Conservation (phyloP, 2,797 vertebrate species). For the Urocyon cinereoargenteus region DNA sequence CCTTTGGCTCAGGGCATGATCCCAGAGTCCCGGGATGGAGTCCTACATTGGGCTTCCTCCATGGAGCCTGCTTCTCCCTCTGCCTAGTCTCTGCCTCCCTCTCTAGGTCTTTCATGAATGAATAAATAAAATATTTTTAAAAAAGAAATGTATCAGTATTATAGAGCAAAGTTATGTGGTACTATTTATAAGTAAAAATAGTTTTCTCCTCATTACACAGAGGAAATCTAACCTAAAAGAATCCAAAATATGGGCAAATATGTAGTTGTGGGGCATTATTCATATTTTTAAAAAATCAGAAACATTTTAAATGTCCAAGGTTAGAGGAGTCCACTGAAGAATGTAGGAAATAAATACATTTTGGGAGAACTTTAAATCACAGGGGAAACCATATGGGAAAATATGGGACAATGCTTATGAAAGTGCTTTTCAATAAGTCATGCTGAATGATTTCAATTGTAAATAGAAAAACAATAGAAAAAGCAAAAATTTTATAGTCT, state of each 20-base stretch:
- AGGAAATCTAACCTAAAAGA: not conserved
- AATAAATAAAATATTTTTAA: too few relatives aligned
- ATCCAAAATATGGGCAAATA: not conserved
- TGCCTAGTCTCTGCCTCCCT: too few relatives aligned
- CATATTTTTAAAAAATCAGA: not conserved
- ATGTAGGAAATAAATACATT: not conserved
- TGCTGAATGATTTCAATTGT: not conserved
- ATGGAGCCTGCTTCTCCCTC: too few relatives aligned
- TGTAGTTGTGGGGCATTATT: not conserved
- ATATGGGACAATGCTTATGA: not conserved
- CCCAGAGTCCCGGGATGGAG: too few relatives aligned
- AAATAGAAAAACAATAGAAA: not conserved
- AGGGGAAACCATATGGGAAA: not conserved
- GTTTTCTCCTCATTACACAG: not conserved
- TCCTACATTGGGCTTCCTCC: too few relatives aligned
- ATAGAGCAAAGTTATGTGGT: not conserved
- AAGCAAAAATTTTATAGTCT: not conserved
- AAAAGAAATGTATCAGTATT: not conserved
- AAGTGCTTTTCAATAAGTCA: not conserved
- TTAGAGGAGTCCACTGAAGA: not conserved
- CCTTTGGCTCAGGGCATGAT: too few relatives aligned
- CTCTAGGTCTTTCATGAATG: too few relatives aligned
- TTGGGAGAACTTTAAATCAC: not conserved
- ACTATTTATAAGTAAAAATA: conserved; percentile 1
- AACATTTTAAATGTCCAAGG: not conserved